Evolutionary conservation across 2,113 vertebrate genomes (phyloP).

Genomic region (Axis porcinus): DNA sequence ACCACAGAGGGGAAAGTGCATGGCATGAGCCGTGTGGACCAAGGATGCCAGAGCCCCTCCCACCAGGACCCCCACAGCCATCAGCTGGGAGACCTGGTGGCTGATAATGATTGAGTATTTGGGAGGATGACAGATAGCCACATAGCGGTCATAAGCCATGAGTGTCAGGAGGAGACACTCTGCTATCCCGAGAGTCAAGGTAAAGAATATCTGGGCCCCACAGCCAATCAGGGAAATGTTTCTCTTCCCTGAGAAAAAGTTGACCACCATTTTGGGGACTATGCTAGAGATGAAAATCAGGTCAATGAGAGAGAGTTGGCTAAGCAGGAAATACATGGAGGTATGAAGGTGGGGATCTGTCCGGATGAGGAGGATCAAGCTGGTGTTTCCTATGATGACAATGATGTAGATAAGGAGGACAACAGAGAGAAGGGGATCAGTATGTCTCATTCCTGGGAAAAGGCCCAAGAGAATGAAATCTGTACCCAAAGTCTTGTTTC

Average conservation of each 20-base stretch:
- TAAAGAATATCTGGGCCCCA: conserved; percentile 18
- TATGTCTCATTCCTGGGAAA: not conserved
- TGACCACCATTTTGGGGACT: conserved; percentile 32
- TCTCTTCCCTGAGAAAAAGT: conserved; percentile 18
- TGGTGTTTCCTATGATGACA: not conserved
- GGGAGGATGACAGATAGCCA: not conserved
- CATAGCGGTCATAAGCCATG: conserved; percentile 7
- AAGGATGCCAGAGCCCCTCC: not conserved
- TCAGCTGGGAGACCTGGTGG: not conserved
- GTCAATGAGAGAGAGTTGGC: conserved; percentile 37
- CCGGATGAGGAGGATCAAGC: conserved; percentile 1
- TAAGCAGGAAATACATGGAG: conserved; percentile 53
- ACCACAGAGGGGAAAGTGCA: not conserved
- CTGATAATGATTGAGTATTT: not conserved
- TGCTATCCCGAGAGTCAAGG: not conserved
- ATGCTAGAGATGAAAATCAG: not conserved
- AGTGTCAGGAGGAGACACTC: conserved; percentile 38
- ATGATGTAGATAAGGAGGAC: not conserved
- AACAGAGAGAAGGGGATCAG: not conserved
- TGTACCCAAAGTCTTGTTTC: not conserved
- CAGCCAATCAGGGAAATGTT: not conserved
- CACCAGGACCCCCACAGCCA: not conserved
- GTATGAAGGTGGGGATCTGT: not conserved
- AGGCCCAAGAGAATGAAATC: conserved; percentile 40
- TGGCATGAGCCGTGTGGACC: not conserved